Conservation (phyloP, 2,888 invertebrate species). For the Euplagia quadripunctaria region DNA sequence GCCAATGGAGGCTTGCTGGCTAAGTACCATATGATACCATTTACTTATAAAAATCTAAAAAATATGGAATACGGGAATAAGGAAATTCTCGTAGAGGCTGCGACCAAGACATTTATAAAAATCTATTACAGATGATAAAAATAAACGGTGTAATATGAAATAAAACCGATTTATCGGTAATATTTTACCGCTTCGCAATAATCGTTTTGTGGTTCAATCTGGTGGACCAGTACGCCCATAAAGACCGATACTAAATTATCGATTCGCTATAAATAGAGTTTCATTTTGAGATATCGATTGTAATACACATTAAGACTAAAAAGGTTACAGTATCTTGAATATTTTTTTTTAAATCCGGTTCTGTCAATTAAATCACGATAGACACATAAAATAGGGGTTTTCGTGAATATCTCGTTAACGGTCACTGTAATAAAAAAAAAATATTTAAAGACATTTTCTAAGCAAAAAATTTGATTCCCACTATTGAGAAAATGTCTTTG, state of each 20-base stretch:
- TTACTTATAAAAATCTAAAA: neutral
- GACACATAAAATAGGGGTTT: too few relatives aligned
- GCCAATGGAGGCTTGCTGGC: neutral
- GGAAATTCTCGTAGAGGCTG: neutral
- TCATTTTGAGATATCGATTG: neutral
- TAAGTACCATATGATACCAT: neutral
- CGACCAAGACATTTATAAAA: neutral
- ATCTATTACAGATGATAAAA: neutral
- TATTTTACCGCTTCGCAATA: slow-evolving; percentile 41
- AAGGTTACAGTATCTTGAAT: neutral
- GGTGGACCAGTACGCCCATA: slow-evolving; percentile 25
- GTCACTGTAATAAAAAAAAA: too few relatives aligned
- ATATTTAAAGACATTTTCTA: too few relatives aligned
- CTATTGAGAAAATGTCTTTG: too few relatives aligned
- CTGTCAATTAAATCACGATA: too few relatives aligned
- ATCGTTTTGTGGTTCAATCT: slow-evolving; percentile 29
- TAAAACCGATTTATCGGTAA: slow-evolving; percentile 22
- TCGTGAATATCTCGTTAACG: too few relatives aligned
- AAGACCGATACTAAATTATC: slow-evolving; percentile 28
- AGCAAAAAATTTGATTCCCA: too few relatives aligned
- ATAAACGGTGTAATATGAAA: slow-evolving; percentile 1
- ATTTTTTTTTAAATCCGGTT: too few relatives aligned
- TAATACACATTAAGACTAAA: neutral
- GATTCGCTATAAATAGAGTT: slow-evolving; percentile 19
- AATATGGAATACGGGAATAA: neutral